Base-by-base conservation (phyloP, 2,888 invertebrate genomes). In the Tenthredo amoena region DNA sequence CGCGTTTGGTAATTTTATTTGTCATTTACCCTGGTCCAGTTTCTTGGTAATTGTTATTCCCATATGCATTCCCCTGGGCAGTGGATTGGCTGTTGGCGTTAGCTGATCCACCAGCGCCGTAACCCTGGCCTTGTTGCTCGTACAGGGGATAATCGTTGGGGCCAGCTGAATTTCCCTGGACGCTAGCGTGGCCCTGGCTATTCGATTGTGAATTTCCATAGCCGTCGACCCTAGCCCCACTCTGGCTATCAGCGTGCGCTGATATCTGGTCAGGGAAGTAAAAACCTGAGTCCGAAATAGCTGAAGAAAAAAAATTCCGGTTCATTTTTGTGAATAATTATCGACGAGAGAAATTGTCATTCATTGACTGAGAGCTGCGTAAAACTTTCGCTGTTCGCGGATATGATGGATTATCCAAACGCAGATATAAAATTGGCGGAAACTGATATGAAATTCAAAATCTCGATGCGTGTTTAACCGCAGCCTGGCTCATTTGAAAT, bases 141-240 rank as follows among this genome's bases (percentile, higher is more conserved):
- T 40, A 47, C 31, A 9, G 81, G 21, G 37, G 21, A 21, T 40
- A 21, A 21, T 62, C 79, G 40, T 6, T 50, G 47, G 7, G 18
- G 7, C 31, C 47, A 9, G 43, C 26, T 12, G 43, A 43, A 50
- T 77, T 77, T 21, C 55, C 55, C 34, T 77, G 85, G 5, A 58
- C 84, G 10, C 83, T 55, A 7, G 87, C 84, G 6, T 87, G 50
- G 21, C 72, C 84, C 68, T 87, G 84, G 0, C 87, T 85, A 18
- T 86, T 82, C 12, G 86, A 71, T 1, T 86, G 62, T 6, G 87
- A 77, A 12, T 87, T 86, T 55, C 87, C 87, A 18, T 50, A 40
- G n/a, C 85, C 85, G 62, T 87, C 83, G 6, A 86, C 65, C 86
- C 71, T 15, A n/a, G 68, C 85, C 58, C 72, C 50, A 15, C 79